Conservation (phyloP, 2,113 vertebrate genomes). For the Furnarius figulus region DNA sequence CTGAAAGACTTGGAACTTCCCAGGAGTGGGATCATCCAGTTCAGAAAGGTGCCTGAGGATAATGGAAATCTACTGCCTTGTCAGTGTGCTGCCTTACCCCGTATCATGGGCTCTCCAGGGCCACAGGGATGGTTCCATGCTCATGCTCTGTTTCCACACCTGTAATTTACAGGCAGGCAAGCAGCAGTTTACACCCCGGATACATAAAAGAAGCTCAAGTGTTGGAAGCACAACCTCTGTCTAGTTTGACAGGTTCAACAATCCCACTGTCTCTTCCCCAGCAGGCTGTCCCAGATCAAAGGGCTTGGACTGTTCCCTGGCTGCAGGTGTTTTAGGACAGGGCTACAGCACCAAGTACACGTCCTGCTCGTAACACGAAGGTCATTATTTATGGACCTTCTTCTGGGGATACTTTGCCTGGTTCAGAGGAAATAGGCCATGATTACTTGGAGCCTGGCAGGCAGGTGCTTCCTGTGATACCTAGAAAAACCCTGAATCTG, state of each 20-base stretch:
- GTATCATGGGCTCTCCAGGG: accelerated
- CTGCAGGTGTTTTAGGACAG: not conserved
- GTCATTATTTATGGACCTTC: not conserved
- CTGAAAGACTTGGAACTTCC: not conserved
- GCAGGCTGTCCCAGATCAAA: not conserved
- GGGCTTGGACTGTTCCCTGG: not conserved
- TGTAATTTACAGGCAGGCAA: not conserved
- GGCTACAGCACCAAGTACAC: not conserved
- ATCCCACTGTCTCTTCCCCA: accelerated
- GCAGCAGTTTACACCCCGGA: not conserved
- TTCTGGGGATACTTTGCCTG: not conserved
- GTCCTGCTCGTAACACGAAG: not conserved
- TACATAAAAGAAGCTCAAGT: not conserved
- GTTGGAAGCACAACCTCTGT: not conserved
- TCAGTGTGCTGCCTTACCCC: not conserved
- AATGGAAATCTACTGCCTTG: not conserved
- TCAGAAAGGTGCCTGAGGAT: not conserved
- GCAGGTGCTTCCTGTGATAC: constrained; percentile 55
- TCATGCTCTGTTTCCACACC: not conserved
- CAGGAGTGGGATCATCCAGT: not conserved
- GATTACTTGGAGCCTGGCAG: not conserved
- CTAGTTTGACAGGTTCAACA: not conserved
- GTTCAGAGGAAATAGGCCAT: not conserved
- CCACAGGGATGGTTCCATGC: not conserved
- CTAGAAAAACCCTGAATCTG: not conserved